Base-by-base conservation (phyloP, 2,888 invertebrate species). In the Noctua janthe region DNA sequence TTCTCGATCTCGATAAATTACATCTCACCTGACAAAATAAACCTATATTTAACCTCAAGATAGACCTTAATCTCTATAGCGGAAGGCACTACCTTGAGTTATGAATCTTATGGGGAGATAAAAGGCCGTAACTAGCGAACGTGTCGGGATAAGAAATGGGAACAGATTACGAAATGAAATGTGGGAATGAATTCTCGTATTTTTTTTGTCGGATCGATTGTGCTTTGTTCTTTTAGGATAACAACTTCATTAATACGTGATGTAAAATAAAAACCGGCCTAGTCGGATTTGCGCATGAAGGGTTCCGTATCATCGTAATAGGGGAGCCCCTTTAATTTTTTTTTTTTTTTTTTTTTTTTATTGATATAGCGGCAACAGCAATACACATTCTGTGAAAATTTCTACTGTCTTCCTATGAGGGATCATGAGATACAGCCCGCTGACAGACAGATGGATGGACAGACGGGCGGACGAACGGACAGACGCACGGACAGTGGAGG, bases 31-130 rank as follows among this genome's bases (percentile, higher is more conserved):
- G 83, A 83, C 80, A 89, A 85, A 78, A 83, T 83, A 87, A 76
- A 78, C 77, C 81, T 80, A 82, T 89, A 84, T 88, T 82, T 86
- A 88, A 89, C 86, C 79, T 76, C 64, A 35, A 84, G 71, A 83
- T 84, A 84, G 72, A 71, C 83, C 82, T 79, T 87, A 90, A 89
- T 88, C 82, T 86, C 71, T 29, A 78, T 83, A 74, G 78, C 84
- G 85, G 80, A 85, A 87, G 87, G 82, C 80, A 82, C 83, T 85
- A 81, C 73, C 81, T 86, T 87, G 91, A 90, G 88, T 90, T 86
- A 90, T 91, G 87, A 79, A 76, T 73, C 82, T 84, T 86, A 82
- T 84, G 82, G 87, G 81, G 59, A 85, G 87, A 84, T 87, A 90
- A 89, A 85, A 64, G 71, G 75, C 74, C 80, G 76, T 87, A 81